Percentiles rank a stretch among this genome's conserved stretches.
Evolutionary conservation across 2,888 invertebrate species (phyloP).

Genomic region (Philonicus albiceps): DNA sequence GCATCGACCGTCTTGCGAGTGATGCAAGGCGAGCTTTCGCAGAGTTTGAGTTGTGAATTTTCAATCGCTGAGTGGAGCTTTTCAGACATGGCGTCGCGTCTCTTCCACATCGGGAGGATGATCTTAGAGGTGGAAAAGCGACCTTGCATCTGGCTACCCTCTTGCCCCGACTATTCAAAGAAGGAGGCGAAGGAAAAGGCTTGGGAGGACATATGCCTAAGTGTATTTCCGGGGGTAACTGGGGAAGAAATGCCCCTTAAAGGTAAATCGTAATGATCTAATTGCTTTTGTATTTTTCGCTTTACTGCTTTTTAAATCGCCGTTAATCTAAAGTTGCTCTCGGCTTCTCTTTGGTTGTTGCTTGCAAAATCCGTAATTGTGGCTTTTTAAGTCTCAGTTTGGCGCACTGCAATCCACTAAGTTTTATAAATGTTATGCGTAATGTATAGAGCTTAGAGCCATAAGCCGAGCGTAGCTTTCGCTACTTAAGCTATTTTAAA

Average conservation of each 20-base stretch:
- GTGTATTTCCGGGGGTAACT: background rate
- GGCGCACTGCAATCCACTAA: background rate
- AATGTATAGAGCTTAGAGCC: too few relatives aligned
- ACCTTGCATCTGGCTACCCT: slow-evolving; percentile 4
- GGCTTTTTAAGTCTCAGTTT: background rate
- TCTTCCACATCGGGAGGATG: background rate
- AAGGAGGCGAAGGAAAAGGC: slow-evolving; percentile 18
- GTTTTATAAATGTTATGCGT: background rate
- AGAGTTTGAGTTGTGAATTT: background rate
- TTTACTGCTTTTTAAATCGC: background rate
- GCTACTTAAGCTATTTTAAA: too few relatives aligned
- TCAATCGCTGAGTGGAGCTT: background rate
- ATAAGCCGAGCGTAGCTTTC: too few relatives aligned
- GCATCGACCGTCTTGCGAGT: background rate
- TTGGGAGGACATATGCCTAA: slow-evolving; percentile 9
- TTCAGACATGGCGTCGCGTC: background rate
- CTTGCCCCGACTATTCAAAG: background rate
- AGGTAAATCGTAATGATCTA: background rate
- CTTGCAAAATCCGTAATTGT: background rate
- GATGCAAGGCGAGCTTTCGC: background rate
- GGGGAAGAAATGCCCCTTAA: background rate
- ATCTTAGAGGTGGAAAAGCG: background rate
- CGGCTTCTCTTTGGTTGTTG: background rate
- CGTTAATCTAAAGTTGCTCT: background rate
- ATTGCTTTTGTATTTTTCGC: background rate